Conservation (phyloP, 53 echinoderm and acorn worm species). For the Echinometra lucunter region DNA sequence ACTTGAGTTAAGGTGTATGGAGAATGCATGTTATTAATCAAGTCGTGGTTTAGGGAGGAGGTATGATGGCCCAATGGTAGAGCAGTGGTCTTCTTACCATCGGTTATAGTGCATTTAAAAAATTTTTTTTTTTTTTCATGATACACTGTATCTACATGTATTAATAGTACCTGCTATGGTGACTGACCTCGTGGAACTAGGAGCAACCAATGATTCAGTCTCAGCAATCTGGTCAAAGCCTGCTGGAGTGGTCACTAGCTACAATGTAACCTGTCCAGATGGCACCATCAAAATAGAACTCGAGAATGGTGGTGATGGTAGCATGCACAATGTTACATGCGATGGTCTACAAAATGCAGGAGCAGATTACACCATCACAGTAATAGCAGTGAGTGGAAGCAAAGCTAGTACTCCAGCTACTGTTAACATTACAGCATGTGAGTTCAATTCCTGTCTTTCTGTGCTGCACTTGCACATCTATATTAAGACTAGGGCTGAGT, state of each 20-base stretch:
- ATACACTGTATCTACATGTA: background rate
- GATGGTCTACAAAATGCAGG: background rate
- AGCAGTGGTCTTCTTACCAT: too few relatives aligned
- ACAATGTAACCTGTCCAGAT: conserved; percentile 4
- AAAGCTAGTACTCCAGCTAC: background rate
- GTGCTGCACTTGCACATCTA: background rate
- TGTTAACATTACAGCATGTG: background rate
- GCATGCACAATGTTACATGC: background rate
- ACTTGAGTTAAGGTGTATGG: too few relatives aligned
- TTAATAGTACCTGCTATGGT: background rate
- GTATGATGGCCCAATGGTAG: too few relatives aligned
- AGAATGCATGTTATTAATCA: too few relatives aligned
- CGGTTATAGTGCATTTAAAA: too few relatives aligned
- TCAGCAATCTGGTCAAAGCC: conserved; percentile 66
- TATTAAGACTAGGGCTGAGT: too few relatives aligned
- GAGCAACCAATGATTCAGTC: conserved; percentile 63
- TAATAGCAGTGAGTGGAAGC: background rate
- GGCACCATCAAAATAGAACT: background rate
- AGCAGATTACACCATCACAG: background rate
- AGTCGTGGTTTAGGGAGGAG: too few relatives aligned
- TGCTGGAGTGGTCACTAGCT: conserved; percentile 13
- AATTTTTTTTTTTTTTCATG: background rate
- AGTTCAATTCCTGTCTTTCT: background rate
- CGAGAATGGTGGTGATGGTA: background rate
- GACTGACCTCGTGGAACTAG: conserved; percentile 40